Evolutionary conservation across 2,113 vertebrate species (phyloP).

Genomic region (Zingel zingel): DNA sequence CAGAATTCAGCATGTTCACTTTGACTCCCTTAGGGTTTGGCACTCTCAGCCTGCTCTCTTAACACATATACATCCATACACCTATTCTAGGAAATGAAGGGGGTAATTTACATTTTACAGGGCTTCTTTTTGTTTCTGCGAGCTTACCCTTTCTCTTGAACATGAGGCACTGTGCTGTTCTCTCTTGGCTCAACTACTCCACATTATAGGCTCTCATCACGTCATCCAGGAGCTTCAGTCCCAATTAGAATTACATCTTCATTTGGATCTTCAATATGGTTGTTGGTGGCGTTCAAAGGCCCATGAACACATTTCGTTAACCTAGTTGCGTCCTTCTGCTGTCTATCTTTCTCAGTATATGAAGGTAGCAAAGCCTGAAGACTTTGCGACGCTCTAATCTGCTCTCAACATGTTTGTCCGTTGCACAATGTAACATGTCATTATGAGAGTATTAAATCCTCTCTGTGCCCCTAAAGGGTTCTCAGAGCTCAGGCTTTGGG

Average conservation of each 20-base stretch:
- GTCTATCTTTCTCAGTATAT: neutral
- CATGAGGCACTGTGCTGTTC: neutral
- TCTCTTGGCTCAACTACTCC: constrained; percentile 35
- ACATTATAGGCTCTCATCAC: constrained; percentile 28
- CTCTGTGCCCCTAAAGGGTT: constrained; percentile 23
- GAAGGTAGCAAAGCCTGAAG: constrained; percentile 22
- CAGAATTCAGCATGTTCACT: constrained; percentile 9
- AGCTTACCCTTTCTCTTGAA: neutral
- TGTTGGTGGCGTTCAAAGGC: constrained; percentile 24
- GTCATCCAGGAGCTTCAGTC: constrained; percentile 39
- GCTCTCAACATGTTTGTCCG: constrained; percentile 36
- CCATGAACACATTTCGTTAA: constrained; percentile 45
- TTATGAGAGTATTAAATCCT: constrained; percentile 54
- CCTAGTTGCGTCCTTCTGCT: constrained; percentile 30
- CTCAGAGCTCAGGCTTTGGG: constrained; percentile 31
- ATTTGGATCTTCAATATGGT: constrained; percentile 39
- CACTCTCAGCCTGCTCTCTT: neutral
- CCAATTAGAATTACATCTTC: constrained; percentile 57
- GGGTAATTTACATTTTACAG: constrained; percentile 47
- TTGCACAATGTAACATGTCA: constrained; percentile 44
- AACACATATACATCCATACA: neutral
- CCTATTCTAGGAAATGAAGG: constrained; percentile 27
- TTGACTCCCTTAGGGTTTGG: constrained; percentile 1
- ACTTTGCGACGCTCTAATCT: constrained; percentile 46
- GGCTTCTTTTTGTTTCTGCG: constrained; percentile 10